Evolutionary conservation across 2,888 invertebrate genomes (phyloP), one percentile per base, ranked within the genome.

Genomic region (Torymus texanus): DNA sequence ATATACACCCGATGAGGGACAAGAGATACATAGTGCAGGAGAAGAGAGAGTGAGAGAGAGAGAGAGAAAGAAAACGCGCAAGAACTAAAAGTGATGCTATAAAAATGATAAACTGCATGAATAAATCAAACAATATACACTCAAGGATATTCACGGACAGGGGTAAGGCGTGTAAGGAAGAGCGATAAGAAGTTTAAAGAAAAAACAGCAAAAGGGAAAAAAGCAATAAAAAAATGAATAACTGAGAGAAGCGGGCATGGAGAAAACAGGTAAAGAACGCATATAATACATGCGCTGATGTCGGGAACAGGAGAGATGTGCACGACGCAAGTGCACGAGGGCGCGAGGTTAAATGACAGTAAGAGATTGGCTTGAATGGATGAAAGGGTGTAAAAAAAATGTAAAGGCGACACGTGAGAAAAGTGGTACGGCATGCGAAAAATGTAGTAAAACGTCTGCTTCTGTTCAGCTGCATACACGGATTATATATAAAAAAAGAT

Each of bases 211-310:
- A 56, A 67, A 41, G 8, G 14, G 55, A 2, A 3, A 56, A 14
- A n/a, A 67, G n/a, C 24, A 67, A 56, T 55, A 67, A 56, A 66
- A 66, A 67, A 55, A 67, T 67, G 29, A 67, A 29, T 67, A 56
- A 67, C 41, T 24, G 67, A 66, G 13, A 66, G 2, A 10, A 10
- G 16, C 10, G 10, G 29, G 16, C 14, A 50, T 16, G 65, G 11
- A 50, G 16, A 11, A 29, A 62, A 62, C 16, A 62, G 65, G 50
- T n/a, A 50, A 65, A 62, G 50, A n/a, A 65, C 5, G 16, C n/a
- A 50, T 65, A 65, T 62, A 62, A 62, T 24, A 62, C n/a, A 50
- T 8, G 50, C 62, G 62, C 3, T 13, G 8, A 18, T 50, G 50
- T 65, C 50, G 10, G 12, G 16, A 41, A 16, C 65, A 50, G 11